Base-by-base conservation (phyloP, 2,113 vertebrate species). In the Embiotoca jacksoni region DNA sequence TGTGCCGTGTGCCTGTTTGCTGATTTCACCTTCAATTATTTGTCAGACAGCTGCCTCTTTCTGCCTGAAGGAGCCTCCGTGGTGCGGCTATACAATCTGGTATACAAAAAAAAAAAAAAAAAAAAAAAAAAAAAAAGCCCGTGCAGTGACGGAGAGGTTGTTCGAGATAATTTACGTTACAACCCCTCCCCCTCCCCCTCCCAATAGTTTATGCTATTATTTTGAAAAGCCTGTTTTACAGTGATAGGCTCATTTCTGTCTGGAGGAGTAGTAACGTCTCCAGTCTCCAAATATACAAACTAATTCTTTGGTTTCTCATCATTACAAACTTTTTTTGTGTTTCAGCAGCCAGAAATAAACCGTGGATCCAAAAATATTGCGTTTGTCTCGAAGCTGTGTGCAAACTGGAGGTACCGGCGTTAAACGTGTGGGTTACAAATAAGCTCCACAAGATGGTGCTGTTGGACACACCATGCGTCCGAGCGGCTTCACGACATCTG, bases 371-470 rank as follows among this genome's bases (percentile, higher is more conserved):
- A 23, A 23, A 32, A 50, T 5, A 11, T 49, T n/a, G 7, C 36
- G 7, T 13, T 15, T 35, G 36, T 8, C 35, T 9, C 7, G 15
- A n/a, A 41, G 23, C 1, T 64, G 4, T 15, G 41, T 13, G 41
- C 13, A 0, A 7, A 6, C 46, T 62, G 35, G 14, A 56, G 0
- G 15, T n/a, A 3, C 44, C 39, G 49, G 50, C 32, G 6, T 4
- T 50, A 4, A 44, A 15, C 9, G 5, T 50, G 67, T 7, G 5
- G 49, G 14, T 13, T 47, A 23, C 36, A 5, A 4, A 11, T 8
- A 0, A 0, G 0, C 3, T 3, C 88, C 92, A 89, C 82, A n/a
- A 71, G 90, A 84, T 83, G 92, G 83, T 65, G 75, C 63, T 80
- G 78, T 91, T 84, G 60, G 72, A 67, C 30, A 11, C 75, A 47